These are phyloP conservation scores for Aspiorhynchus laticeps DNA, from an alignment of 2,113 vertebrate species.

Conservation along the genomic window DNA sequence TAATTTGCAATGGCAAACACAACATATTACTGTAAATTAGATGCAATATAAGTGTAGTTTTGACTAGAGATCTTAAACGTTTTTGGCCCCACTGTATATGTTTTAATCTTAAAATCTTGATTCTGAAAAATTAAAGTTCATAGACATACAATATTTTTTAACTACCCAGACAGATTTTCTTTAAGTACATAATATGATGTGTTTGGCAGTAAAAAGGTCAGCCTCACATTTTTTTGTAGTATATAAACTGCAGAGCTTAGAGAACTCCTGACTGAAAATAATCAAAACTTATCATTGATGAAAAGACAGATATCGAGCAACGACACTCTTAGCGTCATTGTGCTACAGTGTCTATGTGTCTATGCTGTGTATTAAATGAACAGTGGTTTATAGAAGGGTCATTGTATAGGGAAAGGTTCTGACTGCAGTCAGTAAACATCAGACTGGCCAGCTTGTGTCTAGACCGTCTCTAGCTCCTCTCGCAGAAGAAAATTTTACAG, in stretches of 20 bases:
- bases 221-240: neutral
- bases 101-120: neutral
- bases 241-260: neutral
- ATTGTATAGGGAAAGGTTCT: neutral
- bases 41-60: neutral
- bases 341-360: neutral
- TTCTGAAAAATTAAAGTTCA: neutral
- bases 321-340: neutral
- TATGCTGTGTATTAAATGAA: neutral
- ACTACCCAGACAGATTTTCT: neutral
- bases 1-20: neutral
- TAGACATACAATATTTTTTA: neutral
- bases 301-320: neutral
- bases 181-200: neutral
- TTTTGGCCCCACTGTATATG: neutral
- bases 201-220: neutral
- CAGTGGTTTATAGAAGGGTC: neutral
- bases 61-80: neutral
- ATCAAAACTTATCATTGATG: neutral
- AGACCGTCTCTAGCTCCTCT: neutral
- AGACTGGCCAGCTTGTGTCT: neutral
- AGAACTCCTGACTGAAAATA: neutral
- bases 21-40: neutral
- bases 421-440: neutral
- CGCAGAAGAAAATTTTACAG: neutral